Conservation (phyloP, 2,113 vertebrate species). For the Orcinus orca region DNA sequence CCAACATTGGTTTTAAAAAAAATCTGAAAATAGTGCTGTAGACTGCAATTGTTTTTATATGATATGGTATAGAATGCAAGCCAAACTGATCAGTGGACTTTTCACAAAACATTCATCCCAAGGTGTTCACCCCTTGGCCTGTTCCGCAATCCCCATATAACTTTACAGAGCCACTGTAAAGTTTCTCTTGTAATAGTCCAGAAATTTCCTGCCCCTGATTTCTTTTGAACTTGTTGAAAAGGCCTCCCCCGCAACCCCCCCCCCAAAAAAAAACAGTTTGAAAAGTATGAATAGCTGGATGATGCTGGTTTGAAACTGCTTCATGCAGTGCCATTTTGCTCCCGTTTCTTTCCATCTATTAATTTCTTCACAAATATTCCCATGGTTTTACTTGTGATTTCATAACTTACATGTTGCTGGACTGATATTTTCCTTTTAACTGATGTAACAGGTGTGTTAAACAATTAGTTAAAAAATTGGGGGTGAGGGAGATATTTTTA, state of each 20-base stretch:
- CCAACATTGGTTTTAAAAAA: neutral
- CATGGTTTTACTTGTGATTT: neutral
- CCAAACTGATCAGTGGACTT: neutral
- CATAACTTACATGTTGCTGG: neutral
- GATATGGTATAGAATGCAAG: neutral
- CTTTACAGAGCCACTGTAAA: neutral
- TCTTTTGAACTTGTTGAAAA: neutral
- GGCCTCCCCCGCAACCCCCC: rapidly evolving
- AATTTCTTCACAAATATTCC: neutral
- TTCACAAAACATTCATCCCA: neutral
- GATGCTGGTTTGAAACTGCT: neutral
- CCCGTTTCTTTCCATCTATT: neutral
- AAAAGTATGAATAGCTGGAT: neutral
- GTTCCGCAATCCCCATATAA: neutral
- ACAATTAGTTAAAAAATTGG: neutral
- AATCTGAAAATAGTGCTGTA: neutral
- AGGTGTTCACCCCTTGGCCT: neutral
- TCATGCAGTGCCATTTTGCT: neutral
- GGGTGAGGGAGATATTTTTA: neutral
- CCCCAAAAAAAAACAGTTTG: neutral
- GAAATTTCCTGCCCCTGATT: neutral
- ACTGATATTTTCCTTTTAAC: neutral
- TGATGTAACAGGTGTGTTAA: neutral
- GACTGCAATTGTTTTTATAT: neutral
- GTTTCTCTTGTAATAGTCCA: neutral